Percentiles rank a stretch among this genome's conserved stretches.
Conservation (phyloP, 2,888 invertebrate species). For the Pasiphila rectangulata region DNA sequence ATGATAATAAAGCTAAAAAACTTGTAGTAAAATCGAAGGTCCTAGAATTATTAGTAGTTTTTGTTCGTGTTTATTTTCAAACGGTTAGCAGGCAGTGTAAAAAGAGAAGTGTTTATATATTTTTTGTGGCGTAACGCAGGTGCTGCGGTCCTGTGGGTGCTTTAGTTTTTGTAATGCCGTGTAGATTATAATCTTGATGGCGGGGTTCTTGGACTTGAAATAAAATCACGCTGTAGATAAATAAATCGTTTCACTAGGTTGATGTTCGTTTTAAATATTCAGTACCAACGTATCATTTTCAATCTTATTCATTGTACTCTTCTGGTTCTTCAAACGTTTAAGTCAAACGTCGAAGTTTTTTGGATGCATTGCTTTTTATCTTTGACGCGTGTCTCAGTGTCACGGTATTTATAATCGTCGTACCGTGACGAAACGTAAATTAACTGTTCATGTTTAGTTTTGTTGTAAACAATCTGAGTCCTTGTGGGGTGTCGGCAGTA, state of each 20-base stretch:
- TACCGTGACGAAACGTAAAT: constrained; percentile 62
- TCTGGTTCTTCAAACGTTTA: neutral
- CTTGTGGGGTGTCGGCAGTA: no score
- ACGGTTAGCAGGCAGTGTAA: constrained; percentile 36
- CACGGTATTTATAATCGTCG: constrained; percentile 55
- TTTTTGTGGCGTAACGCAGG: constrained; percentile 71
- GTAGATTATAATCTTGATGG: constrained; percentile 28
- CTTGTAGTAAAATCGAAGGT: constrained; percentile 8
- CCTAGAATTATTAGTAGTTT: constrained; percentile 13
- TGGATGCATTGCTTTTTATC: constrained; percentile 46
- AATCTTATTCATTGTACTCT: neutral
- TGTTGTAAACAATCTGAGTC: constrained; percentile 39
- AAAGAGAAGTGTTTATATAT: constrained; percentile 45
- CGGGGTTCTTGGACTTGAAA: constrained; percentile 11
- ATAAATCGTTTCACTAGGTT: no score
- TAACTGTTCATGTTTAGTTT: constrained; percentile 57
- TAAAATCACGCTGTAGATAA: constrained; percentile 13
- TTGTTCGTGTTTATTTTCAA: constrained; percentile 32
- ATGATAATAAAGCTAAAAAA: constrained; percentile 5
- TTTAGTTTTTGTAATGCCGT: constrained; percentile 40
- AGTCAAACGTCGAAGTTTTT: constrained; percentile 26
- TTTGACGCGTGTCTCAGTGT: constrained; percentile 65
- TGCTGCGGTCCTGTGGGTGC: constrained; percentile 52
- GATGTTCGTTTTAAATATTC: no score
- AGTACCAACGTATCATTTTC: no score